Conservation (phyloP, 2,888 invertebrate genomes). For the Drepanosiphum platanoidis region DNA sequence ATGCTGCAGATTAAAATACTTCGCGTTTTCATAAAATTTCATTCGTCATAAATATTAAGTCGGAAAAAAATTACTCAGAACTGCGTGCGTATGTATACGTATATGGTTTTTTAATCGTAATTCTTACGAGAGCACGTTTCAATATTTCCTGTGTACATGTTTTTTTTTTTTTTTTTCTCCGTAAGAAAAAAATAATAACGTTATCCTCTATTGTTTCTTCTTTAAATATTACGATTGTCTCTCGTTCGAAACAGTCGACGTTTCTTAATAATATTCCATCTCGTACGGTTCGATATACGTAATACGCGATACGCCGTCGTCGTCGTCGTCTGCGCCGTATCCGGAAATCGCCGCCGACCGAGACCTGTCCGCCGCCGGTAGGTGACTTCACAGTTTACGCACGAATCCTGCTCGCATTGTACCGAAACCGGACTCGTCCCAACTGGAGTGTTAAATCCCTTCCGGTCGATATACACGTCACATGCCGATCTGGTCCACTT, state of each 20-base stretch:
- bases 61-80: background rate
- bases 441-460: conserved; percentile 55
- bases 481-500: conserved; percentile 56
- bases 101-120: conserved; percentile 22
- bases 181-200: background rate
- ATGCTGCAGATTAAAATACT: background rate
- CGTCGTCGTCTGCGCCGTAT: conserved; percentile 12
- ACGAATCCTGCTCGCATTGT: background rate
- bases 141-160: conserved; percentile 37
- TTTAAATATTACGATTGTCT: conserved; percentile 25
- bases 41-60: background rate
- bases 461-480: conserved; percentile 61
- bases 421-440: conserved; percentile 46
- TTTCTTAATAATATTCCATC: conserved; percentile 6
- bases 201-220: background rate
- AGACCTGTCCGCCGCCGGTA: conserved; percentile 14
- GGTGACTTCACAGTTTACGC: conserved; percentile 10
- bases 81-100: too few relatives aligned
- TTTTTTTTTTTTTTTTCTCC: too few relatives aligned
- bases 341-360: conserved; percentile 31
- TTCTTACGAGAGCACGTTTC: conserved; percentile 30
- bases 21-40: background rate
- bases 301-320: background rate
- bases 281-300: background rate
- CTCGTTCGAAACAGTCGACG: background rate